Evolutionary conservation across 2,797 vertebrate genomes (phyloP).

Genomic region (Triplophysa yarkandensis): DNA sequence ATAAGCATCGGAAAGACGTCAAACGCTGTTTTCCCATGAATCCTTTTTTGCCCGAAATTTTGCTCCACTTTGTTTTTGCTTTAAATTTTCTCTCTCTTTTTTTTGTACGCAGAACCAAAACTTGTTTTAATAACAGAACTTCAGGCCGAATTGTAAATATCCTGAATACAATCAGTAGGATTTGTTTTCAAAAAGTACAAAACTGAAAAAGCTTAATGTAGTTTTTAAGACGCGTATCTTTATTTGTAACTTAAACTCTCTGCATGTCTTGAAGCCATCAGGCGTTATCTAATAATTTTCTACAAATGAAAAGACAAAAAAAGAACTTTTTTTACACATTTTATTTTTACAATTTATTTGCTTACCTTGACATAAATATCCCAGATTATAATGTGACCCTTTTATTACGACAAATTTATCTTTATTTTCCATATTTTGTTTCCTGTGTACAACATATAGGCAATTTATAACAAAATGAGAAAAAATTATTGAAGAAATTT

Average conservation of each 20-base stretch:
- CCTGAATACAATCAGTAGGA: slow-evolving; percentile 80
- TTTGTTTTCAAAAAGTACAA: slow-evolving; percentile 69
- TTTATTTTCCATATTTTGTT: slow-evolving; percentile 82
- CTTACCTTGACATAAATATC: slow-evolving; percentile 78
- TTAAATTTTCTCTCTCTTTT: slow-evolving; percentile 53
- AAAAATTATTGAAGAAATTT: slow-evolving; percentile 96
- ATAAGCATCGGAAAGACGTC: slow-evolving; percentile 60
- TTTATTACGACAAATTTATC: slow-evolving; percentile 82
- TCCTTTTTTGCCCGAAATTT: slow-evolving; percentile 30
- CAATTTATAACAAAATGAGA: slow-evolving; percentile 94
- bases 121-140: slow-evolving; percentile 72
- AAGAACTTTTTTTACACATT: slow-evolving; percentile 80
- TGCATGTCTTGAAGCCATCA: slow-evolving; percentile 83
- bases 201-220: slow-evolving; percentile 75
- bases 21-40: slow-evolving; percentile 35
- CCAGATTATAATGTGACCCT: slow-evolving; percentile 85
- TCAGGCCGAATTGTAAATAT: slow-evolving; percentile 76
- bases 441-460: slow-evolving; percentile 95
- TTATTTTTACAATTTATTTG: slow-evolving; percentile 89
- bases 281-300: slow-evolving; percentile 83
- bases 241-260: slow-evolving; percentile 84
- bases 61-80: slow-evolving; percentile 61
- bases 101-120: slow-evolving; percentile 82
- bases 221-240: slow-evolving; percentile 82
- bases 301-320: slow-evolving; percentile 67